Conservation (phyloP, 2,797 vertebrate species). For the Catamblyrhynchus diadema region DNA sequence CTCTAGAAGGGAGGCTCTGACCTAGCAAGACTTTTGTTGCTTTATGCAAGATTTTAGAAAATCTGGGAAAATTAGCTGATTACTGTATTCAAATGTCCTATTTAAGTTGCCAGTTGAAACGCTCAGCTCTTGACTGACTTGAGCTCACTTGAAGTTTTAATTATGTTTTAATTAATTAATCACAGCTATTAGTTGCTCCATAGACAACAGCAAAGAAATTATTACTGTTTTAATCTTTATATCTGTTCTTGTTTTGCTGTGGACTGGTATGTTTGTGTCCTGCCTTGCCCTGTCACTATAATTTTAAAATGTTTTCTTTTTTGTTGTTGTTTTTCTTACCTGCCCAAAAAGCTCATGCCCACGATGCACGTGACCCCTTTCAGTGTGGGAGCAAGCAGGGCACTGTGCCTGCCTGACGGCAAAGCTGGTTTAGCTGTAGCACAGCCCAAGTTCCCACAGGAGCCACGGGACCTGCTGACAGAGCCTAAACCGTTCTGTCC, state of each 20-base stretch:
- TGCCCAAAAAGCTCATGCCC: neutral
- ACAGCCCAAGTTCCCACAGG: fast-evolving
- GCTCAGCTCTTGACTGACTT: neutral
- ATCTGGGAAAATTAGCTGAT: neutral
- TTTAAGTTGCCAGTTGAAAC: neutral
- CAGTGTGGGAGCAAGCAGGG: neutral
- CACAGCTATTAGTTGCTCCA: neutral
- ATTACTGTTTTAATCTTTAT: neutral
- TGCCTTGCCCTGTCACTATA: neutral
- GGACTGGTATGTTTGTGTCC: neutral
- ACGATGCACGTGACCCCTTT: fast-evolving
- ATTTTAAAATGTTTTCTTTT: neutral
- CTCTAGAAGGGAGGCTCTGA: neutral
- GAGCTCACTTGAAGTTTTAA: neutral
- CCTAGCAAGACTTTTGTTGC: neutral
- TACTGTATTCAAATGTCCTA: neutral
- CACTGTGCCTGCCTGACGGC: neutral
- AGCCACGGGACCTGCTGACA: neutral
- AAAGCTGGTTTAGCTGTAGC: neutral
- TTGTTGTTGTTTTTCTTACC: neutral
- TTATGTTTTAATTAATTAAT: neutral
- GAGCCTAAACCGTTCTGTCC: neutral
- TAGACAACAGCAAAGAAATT: neutral
- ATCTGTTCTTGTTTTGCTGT: neutral
- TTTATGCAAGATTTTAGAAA: neutral